Evolutionary conservation across 2,797 vertebrate genomes (phyloP), one percentile per base, ranked within the genome.

Genomic region (Acanthis flammea): DNA sequence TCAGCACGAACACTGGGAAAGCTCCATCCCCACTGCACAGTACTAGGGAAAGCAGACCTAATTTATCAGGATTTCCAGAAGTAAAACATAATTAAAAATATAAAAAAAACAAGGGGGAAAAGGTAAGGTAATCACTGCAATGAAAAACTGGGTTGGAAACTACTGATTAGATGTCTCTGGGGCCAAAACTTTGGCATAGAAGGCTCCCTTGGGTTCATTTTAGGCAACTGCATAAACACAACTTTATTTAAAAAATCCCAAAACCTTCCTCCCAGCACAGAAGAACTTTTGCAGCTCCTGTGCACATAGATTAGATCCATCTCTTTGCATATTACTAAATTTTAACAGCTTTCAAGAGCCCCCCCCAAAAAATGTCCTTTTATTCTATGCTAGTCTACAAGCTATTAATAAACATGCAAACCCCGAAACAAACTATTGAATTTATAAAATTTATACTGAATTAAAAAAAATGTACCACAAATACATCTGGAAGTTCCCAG

Each of bases 1-100:
- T 62, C 14, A 6, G 23, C 0, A 0, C 3, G 6, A 78, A 55
- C 42, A 28, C 0, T 3, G 28, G 28, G 47, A 93, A 80, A 62
- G 11, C 50, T 73, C 41, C 63, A 79, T 7, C 45, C 41, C 12
- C 18, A 65, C 3, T 47, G 33, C 48, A 22, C 41, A 48, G 39
- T 4, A 48, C 19, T 6, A 78, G 27, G 14, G 25, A 88, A 75
- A 42, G 11, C 11, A 62, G 27, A 60, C 4, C 24, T 35, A 10
- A 54, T 45, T 66, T 73, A 42, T 17, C 10, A 72, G 30, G 8
- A 19, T 30, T 79, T 71, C 18, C 28, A 81, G 19, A 47, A 73
- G 21, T 25, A 90, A 83, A 5, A 4, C 9, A 5, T 22, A 44
- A 68, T 15, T 50, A 68, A 75, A 93, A 74, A 31, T 0, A n/a